phyloP scores from a whole-genome alignment of 2,113 vertebrate genomes.

The Halcyon malimbica region DNA sequence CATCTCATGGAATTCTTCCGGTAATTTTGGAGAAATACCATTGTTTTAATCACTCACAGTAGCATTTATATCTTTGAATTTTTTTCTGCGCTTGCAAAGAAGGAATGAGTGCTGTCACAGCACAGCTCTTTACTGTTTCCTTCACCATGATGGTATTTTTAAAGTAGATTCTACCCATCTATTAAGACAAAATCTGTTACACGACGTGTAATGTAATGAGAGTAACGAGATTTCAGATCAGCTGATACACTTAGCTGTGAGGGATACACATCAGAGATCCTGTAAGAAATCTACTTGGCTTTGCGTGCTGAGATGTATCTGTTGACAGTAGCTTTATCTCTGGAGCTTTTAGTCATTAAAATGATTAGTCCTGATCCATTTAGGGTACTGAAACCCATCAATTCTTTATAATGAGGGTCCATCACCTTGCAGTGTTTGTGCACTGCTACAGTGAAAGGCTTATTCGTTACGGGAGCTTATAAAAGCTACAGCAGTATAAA shows the following conservation, averaged over 20 bases:
- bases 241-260: neutral
- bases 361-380: constrained; percentile 2
- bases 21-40: neutral
- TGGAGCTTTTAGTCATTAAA: neutral
- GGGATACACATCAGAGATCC: neutral
- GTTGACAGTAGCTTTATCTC: neutral
- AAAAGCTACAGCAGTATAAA: neutral
- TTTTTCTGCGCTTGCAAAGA: neutral
- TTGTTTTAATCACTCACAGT: neutral
- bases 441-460: neutral
- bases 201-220: neutral
- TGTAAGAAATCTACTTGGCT: neutral
- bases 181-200: neutral
- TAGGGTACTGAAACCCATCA: neutral
- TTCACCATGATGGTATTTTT: neutral
- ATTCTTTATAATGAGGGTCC: neutral
- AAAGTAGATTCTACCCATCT: neutral
- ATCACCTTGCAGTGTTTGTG: neutral
- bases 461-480: neutral
- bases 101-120: neutral
- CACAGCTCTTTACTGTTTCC: neutral
- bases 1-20: neutral
- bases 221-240: neutral
- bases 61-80: neutral
- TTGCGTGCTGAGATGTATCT: neutral